A percentile compares a stretch with the other conserved stretches of the same genome.
Conservation (phyloP, 2,113 vertebrate species). For the Pluvianellus socialis region DNA sequence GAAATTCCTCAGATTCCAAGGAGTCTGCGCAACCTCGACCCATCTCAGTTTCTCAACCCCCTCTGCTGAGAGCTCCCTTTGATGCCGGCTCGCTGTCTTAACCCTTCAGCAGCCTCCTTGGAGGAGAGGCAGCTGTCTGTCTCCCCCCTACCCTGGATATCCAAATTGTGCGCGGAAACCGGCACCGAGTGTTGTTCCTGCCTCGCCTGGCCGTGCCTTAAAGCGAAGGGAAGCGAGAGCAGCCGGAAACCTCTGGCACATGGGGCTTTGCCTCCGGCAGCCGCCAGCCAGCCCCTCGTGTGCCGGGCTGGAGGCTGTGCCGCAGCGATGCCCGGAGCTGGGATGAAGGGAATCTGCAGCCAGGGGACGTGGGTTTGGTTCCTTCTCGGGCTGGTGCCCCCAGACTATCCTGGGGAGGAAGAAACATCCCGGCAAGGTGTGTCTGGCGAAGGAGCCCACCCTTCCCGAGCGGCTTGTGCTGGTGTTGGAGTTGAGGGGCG, state of each 20-base stretch:
- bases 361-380: background rate
- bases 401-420: rapidly evolving
- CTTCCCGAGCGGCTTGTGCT: background rate
- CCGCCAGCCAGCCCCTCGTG: background rate
- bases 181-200: rapidly evolving
- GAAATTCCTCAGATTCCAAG: conserved; percentile 69
- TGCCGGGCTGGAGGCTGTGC: background rate
- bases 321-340: rapidly evolving
- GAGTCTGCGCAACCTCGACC: conserved; percentile 30
- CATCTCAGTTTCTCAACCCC: conserved; percentile 19
- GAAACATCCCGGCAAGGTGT: background rate
- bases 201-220: rapidly evolving
- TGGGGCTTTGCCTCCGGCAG: background rate
- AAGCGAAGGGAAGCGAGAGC: background rate
- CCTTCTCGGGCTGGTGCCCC: background rate
- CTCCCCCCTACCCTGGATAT: background rate
- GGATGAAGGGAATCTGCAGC: background rate
- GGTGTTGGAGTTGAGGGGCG: background rate
- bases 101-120: conserved; percentile 2
- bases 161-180: rapidly evolving
- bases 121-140: background rate
- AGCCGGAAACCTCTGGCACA: background rate
- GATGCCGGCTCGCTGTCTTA: conserved; percentile 33
- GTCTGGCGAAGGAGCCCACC: background rate
- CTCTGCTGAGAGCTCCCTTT: conserved; percentile 13